Evolutionary conservation across 2,797 vertebrate species (phyloP), one percentile per base, ranked within the genome.

Genomic region (Graptemys geographica): DNA sequence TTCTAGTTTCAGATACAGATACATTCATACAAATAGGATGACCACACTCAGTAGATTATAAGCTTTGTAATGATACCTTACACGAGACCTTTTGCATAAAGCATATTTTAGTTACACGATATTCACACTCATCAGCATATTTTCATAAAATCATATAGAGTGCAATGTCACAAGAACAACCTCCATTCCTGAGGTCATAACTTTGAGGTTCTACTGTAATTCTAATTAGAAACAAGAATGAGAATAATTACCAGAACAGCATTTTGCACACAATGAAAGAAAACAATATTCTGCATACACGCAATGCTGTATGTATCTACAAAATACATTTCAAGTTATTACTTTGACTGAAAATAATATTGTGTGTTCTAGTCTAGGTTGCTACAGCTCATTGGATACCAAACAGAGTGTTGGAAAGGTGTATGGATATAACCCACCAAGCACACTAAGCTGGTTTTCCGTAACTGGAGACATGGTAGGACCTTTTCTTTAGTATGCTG

Each of bases 391-490:
- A 9, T 47, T 9, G 4, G 91, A 93, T 8, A 92, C 84, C 82
- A 87, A 91, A 12, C 93, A 83, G 79, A 98, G 91, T 13, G 88
- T 98, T 13, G 98, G 98, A 21, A 98, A 96, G 84, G 98, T 98
- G 19, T 97, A 98, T 0, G 98, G 97, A 21, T 98, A 98, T 69
- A 95, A 94, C 51, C 97, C 96, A 5, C 98, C 98, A 1, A 96
- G 86, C 37, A 27, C 56, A 56, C 65, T 92, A 23, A 85, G 0
- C 74, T 79, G 55, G 56, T 97, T 98, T 90, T 92, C 95, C 21
- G 82, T 98, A 41, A 84, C 95, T 15, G 98, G 98, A 91, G 93
- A 97, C 79, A 97, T 97, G 98, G 98, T 98, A 96, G 23, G 5
- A 11, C 19, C 9, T 28, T 74, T 91, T 51, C 41, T 78, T 89